These are phyloP conservation scores for Hipposideros armiger DNA, from an alignment of 2,113 vertebrate species.

Conservation along the genomic window DNA sequence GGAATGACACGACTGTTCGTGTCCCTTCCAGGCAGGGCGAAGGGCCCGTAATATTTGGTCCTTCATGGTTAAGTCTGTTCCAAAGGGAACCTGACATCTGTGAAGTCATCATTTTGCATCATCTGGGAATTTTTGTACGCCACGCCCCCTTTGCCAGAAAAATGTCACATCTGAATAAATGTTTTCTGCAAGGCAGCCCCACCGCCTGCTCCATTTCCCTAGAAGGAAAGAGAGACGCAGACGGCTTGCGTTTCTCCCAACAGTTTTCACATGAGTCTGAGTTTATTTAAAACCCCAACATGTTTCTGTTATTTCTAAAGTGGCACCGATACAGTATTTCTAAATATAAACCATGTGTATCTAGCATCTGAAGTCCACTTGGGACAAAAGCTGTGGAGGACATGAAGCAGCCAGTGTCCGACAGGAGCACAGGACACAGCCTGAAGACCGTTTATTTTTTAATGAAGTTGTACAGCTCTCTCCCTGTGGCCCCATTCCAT, in stretches of 20 bases:
- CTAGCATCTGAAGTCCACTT: slow-evolving; percentile 53
- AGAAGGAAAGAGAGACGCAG: neutral
- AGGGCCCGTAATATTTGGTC: neutral
- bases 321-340: neutral
- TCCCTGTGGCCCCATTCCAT: neutral
- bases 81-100: neutral
- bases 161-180: accelerated
- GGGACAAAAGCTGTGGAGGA: slow-evolving; percentile 60
- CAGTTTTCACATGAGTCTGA: neutral
- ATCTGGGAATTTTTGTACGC: neutral
- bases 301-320: neutral
- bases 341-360: slow-evolving; percentile 50
- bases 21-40: neutral
- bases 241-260: neutral
- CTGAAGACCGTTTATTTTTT: slow-evolving; percentile 11
- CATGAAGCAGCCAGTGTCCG: neutral
- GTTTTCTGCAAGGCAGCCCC: neutral
- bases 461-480: neutral
- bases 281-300: neutral
- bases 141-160: neutral
- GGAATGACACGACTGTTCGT: accelerated
- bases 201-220: neutral
- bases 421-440: accelerated
- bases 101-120: neutral
- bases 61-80: neutral